Evolutionary conservation across 2,797 vertebrate genomes (phyloP).

Genomic region (Fundulus diaphanus): DNA sequence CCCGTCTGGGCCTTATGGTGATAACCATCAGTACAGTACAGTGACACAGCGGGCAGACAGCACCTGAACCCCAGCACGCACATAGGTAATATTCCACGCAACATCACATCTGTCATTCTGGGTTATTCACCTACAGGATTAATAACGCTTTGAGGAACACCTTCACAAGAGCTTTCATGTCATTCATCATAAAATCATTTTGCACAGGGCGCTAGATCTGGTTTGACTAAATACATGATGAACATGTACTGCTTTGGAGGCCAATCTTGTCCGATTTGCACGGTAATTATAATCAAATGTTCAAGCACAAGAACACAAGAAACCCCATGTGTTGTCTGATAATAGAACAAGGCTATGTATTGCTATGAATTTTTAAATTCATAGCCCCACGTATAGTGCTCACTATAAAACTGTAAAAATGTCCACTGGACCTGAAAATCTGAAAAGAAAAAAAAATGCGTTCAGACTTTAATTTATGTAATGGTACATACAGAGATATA

Average conservation of each 20-base stretch:
- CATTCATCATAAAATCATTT: conserved; percentile 29
- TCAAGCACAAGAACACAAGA: conserved; percentile 61
- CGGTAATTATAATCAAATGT: conserved; percentile 61
- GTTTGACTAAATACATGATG: conserved; percentile 24
- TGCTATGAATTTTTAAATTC: conserved; percentile 70
- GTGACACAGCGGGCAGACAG: conserved; percentile 37
- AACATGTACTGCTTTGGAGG: conserved; percentile 46
- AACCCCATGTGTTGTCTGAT: conserved; percentile 55
- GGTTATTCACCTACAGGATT: neutral
- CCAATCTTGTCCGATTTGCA: conserved; percentile 61
- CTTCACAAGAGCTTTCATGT: conserved; percentile 5
- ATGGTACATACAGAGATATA: neutral
- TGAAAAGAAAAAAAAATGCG: conserved; percentile 20
- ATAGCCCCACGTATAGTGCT: conserved; percentile 50
- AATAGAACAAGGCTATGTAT: conserved; percentile 55
- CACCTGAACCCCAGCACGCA: conserved; percentile 72
- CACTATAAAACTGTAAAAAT: conserved; percentile 73
- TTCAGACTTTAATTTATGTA: neutral
- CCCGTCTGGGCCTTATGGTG: conserved; percentile 81
- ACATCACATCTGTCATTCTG: conserved; percentile 1
- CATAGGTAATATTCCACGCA: neutral
- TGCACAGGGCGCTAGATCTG: conserved; percentile 9
- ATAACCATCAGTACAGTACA: conserved; percentile 72
- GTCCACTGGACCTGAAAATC: conserved; percentile 50
- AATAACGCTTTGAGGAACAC: neutral